A percentile compares a stretch with the other conserved stretches of the same genome.
Conservation (phyloP, 2,797 vertebrate species). For the Sphaeramia orbicularis region DNA sequence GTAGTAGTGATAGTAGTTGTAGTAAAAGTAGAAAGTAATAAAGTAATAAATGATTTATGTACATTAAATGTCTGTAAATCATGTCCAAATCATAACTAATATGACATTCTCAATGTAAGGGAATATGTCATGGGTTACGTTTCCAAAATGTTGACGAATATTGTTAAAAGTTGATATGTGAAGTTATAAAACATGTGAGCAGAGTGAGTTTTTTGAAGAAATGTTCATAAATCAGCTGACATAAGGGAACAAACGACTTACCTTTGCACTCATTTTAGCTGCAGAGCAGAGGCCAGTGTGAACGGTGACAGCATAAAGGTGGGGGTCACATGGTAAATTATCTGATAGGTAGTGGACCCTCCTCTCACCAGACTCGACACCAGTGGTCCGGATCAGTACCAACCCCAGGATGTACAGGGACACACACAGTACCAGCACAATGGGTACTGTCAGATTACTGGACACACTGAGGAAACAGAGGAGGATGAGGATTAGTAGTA, state of each 20-base stretch:
- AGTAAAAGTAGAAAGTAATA: too few species aligned
- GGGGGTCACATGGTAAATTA: constrained; percentile 63
- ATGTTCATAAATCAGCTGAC: background rate
- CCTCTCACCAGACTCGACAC: constrained; percentile 58
- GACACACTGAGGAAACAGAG: constrained; percentile 66
- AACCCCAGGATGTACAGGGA: constrained; percentile 71
- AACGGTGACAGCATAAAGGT: constrained; percentile 83
- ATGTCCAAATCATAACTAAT: too few species aligned
- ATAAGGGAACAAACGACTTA: constrained; percentile 42
- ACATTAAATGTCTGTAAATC: too few species aligned
- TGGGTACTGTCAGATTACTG: constrained; percentile 72
- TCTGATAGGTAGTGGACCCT: constrained; percentile 81
- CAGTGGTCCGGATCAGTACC: constrained; percentile 64
- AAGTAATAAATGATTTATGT: too few species aligned
- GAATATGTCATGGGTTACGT: too few species aligned
- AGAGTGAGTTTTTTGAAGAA: too few species aligned
- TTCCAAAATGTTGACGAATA: too few species aligned
- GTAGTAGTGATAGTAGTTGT: too few species aligned
- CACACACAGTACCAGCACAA: constrained; percentile 65
- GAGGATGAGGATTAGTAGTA: constrained; percentile 1
- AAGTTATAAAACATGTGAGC: too few species aligned
- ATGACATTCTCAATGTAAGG: too few species aligned
- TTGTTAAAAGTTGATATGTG: too few species aligned
- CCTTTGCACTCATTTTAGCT: constrained; percentile 84
- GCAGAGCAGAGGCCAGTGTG: constrained; percentile 87